These are phyloP conservation scores for Benitochromis conjunctus DNA, from an alignment of 2,113 vertebrate genomes.

Conservation along the genomic window DNA sequence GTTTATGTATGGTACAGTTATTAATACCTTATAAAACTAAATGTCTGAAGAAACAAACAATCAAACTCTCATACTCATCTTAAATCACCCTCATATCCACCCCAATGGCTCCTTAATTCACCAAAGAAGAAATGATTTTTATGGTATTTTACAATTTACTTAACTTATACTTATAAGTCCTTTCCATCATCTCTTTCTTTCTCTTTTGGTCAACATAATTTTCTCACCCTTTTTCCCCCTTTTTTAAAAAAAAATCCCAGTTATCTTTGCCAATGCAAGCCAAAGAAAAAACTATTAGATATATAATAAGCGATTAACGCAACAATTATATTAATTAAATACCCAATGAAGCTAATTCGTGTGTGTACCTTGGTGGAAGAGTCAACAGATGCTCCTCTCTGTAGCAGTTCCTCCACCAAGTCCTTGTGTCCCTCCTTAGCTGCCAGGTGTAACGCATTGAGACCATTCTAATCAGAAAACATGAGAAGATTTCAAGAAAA, in stretches of 20 bases:
- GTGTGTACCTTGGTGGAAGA: slow-evolving; percentile 88
- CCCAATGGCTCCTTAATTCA: background rate
- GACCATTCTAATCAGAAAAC: slow-evolving; percentile 83
- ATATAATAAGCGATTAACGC: background rate
- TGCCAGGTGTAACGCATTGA: slow-evolving; percentile 94
- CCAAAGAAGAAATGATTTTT: background rate
- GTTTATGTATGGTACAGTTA: background rate
- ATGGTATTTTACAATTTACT: background rate
- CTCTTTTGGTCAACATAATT: background rate
- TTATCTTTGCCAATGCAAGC: background rate
- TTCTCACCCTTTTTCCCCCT: background rate
- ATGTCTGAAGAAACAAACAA: background rate
- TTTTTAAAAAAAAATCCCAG: background rate
- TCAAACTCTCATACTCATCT: background rate
- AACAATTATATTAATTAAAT: background rate
- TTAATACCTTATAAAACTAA: background rate
- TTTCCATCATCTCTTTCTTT: background rate
- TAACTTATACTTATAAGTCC: background rate
- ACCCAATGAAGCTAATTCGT: background rate
- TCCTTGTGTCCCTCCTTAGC: slow-evolving; percentile 95
- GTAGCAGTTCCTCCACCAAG: slow-evolving; percentile 91
- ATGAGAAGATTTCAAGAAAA: background rate
- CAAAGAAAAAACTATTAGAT: background rate
- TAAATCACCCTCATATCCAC: background rate
- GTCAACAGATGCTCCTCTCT: slow-evolving; percentile 89